Percentiles rank a stretch among this genome's conserved stretches.
These are phyloP conservation scores for Actinostola sp. DNA, from an alignment of 92 coral and sea anemone genomes.

Conservation along the genomic window DNA sequence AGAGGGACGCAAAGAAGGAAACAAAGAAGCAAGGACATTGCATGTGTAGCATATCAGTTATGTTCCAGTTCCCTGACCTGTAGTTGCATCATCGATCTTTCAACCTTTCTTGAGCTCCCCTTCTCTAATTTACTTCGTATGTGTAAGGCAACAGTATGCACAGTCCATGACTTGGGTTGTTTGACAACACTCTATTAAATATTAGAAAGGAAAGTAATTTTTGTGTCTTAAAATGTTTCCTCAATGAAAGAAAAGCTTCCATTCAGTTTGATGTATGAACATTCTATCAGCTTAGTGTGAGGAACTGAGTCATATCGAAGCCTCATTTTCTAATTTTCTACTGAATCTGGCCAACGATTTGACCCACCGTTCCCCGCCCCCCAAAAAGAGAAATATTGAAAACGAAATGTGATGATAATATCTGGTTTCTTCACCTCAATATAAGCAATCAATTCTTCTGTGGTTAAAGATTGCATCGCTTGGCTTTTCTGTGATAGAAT, in stretches of 20 bases:
- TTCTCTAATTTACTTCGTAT: constrained; percentile 90
- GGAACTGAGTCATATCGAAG: too few species aligned
- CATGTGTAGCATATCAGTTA: background rate
- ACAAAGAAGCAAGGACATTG: too few species aligned
- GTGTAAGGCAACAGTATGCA: constrained; percentile 74
- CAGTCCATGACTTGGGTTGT: constrained; percentile 77
- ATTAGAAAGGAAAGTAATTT: background rate
- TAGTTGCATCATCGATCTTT: constrained; percentile 95
- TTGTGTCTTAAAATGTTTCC: background rate
- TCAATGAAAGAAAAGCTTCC: too few species aligned
- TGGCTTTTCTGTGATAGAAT: constrained; percentile 78
- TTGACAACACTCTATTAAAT: constrained; percentile 66
- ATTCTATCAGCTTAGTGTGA: too few species aligned
- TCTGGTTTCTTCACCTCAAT: constrained; percentile 73
- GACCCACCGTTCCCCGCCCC: too few species aligned
- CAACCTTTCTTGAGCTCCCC: constrained; percentile 70
- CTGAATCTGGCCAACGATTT: too few species aligned
- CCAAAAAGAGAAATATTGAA: constrained; percentile 4
- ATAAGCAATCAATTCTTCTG: constrained; percentile 85
- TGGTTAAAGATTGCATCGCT: constrained; percentile 75
- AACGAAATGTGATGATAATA: too few species aligned
- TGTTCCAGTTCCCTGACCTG: constrained; percentile 74
- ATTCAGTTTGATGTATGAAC: too few species aligned
- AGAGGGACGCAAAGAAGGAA: background rate
- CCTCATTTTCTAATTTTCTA: too few species aligned